Percentiles rank a stretch among this genome's conserved stretches.
Conservation (phyloP, 1,140 invertebrate species). For the Drosophila quadrilineata region DNA sequence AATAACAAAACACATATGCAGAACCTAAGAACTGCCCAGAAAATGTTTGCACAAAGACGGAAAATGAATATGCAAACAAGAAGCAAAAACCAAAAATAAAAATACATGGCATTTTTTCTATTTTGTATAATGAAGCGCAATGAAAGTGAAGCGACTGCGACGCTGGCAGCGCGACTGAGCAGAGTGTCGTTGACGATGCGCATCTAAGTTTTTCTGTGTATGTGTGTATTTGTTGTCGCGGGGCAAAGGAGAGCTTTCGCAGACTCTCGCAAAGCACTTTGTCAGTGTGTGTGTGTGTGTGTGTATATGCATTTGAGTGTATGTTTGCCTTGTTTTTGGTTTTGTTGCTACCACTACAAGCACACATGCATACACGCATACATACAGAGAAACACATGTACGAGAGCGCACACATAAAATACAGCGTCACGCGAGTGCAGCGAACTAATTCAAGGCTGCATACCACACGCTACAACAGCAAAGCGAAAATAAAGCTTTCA, state of each 20-base stretch:
- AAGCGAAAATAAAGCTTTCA: conserved; percentile 75
- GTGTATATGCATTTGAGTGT: conserved; percentile 25
- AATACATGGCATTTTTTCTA: conserved; percentile 11
- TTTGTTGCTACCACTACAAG: conserved; percentile 21
- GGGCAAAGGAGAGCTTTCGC: conserved; percentile 58
- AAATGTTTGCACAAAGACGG: conserved; percentile 58
- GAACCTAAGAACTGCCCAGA: conserved; percentile 17
- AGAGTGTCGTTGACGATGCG: conserved; percentile 37
- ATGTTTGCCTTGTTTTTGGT: conserved; percentile 43
- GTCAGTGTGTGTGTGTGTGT: conserved; percentile 20
- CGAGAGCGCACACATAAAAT: conserved; percentile 37
- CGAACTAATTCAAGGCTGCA: conserved; percentile 81
- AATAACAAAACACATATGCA: background rate
- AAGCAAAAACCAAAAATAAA: conserved; percentile 33
- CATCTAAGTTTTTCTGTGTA: conserved; percentile 39
- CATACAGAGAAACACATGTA: conserved; percentile 1
- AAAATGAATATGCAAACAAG: conserved; percentile 74
- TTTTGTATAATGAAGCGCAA: conserved; percentile 47
- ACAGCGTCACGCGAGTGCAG: conserved; percentile 72
- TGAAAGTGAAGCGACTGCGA: conserved; percentile 39
- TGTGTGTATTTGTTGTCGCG: conserved; percentile 10
- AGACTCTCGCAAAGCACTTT: conserved; percentile 45
- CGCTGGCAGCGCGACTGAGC: conserved; percentile 17
- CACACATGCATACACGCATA: background rate
- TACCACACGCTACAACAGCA: conserved; percentile 72